Conservation (phyloP, 2,113 vertebrate genomes). For the Anguilla japonica region DNA sequence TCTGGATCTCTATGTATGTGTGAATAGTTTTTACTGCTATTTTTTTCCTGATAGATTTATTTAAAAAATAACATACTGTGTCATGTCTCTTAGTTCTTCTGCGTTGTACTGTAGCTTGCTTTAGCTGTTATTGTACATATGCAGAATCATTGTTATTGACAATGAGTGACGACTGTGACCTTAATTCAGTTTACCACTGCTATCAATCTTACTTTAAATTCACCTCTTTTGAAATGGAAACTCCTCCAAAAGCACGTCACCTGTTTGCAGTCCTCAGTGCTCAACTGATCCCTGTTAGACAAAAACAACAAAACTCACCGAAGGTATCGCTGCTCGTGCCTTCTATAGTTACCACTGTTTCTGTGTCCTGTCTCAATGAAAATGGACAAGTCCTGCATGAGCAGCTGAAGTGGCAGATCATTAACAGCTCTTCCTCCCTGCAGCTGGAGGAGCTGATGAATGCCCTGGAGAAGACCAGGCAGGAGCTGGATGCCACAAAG, state of each 20-base stretch:
- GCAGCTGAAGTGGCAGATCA: neutral
- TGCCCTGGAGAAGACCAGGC: slow-evolving; percentile 90
- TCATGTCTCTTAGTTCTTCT: neutral
- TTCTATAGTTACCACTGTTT: neutral
- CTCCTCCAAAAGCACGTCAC: neutral
- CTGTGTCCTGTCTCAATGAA: neutral
- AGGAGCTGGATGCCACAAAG: slow-evolving; percentile 95
- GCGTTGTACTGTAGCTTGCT: neutral
- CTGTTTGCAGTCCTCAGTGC: neutral
- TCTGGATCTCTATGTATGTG: neutral
- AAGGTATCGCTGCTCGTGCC: neutral
- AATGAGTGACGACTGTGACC: neutral
- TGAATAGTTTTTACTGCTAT: neutral
- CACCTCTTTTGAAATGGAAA: neutral
- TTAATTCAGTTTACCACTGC: neutral
- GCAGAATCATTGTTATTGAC: neutral
- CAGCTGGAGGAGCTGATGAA: slow-evolving; percentile 95
- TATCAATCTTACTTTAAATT: neutral
- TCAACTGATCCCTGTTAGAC: neutral
- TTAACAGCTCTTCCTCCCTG: slow-evolving; percentile 37
- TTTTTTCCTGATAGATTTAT: neutral
- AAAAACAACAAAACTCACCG: neutral
- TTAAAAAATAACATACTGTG: neutral
- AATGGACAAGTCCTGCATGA: neutral
- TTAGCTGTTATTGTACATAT: neutral